Percentiles rank a stretch among this genome's conserved stretches.
Evolutionary conservation across 2,888 invertebrate genomes (phyloP).

Genomic region (Drymonia ruficornis): DNA sequence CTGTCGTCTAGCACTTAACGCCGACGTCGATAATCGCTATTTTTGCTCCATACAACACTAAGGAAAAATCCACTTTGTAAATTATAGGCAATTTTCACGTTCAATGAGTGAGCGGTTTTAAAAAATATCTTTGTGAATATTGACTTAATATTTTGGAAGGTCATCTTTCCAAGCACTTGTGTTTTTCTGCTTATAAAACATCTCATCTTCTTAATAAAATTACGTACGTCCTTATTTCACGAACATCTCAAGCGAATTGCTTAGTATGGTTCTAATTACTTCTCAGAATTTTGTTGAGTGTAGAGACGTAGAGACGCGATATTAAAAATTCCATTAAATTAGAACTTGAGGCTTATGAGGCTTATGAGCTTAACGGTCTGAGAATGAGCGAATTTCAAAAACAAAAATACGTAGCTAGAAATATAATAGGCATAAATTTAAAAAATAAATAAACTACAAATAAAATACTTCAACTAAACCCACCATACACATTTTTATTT

Average conservation of each 20-base stretch:
- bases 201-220: not conserved
- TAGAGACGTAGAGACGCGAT: conserved; percentile 11
- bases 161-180: not conserved
- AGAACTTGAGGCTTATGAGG: not conserved
- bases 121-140: too few species aligned
- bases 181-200: not conserved
- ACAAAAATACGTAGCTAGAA: too few species aligned
- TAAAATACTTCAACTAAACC: too few species aligned
- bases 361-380: not conserved
- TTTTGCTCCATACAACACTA: conserved; percentile 68
- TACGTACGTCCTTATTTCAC: not conserved
- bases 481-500: too few species aligned
- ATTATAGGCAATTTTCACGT: conserved; percentile 44
- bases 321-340: conserved; percentile 2
- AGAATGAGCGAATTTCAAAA: not conserved
- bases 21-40: conserved; percentile 77
- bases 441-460: too few species aligned
- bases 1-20: conserved; percentile 82
- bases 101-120: conserved; percentile 23
- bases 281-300: conserved; percentile 15
- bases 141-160: not conserved
- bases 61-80: conserved; percentile 54
- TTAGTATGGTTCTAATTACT: conserved; percentile 22
- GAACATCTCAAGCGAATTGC: not conserved
- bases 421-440: too few species aligned